A percentile compares a stretch with the other conserved stretches of the same genome.
Evolutionary conservation across 2,888 invertebrate species (phyloP).

Genomic region (Drosophila atroscutellata): DNA sequence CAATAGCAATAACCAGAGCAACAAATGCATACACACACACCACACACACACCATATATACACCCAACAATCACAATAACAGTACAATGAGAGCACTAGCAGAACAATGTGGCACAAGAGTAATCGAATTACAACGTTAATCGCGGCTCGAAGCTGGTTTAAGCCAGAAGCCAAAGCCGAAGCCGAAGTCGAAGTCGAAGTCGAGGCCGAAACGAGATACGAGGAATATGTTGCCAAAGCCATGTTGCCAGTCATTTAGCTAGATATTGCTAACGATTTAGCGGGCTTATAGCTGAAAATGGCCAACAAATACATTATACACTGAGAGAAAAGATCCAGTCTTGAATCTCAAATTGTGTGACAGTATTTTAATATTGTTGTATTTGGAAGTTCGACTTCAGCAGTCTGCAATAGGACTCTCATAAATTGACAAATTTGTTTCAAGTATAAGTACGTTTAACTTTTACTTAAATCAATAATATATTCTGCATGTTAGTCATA

Average conservation of each 20-base stretch:
- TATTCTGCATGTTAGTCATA: neutral
- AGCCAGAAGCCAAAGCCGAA: slow-evolving; percentile 60
- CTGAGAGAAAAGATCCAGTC: neutral
- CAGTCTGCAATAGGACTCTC: neutral
- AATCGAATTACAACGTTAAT: slow-evolving; percentile 79
- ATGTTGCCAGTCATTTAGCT: slow-evolving; percentile 54
- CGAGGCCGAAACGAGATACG: slow-evolving; percentile 33
- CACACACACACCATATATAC: slow-evolving; percentile 12
- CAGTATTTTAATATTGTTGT: neutral
- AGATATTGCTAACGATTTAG: slow-evolving; percentile 32
- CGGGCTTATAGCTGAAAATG: slow-evolving; percentile 39
- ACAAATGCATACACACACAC: slow-evolving; percentile 26
- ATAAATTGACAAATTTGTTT: neutral
- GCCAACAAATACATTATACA: slow-evolving; percentile 1
- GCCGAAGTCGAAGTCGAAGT: slow-evolving; percentile 16
- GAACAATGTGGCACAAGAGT: slow-evolving; percentile 76
- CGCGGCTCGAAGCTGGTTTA: slow-evolving; percentile 75
- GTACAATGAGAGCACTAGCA: slow-evolving; percentile 65
- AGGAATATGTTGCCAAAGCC: slow-evolving; percentile 46
- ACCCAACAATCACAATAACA: slow-evolving; percentile 45
- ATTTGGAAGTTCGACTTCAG: neutral
- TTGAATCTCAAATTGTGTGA: neutral
- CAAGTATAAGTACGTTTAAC: neutral
- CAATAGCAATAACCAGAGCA: slow-evolving; percentile 54
- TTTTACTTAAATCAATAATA: neutral